phyloP scores from a whole-genome alignment of 1,140 invertebrate species.

The Aphidius gifuensis region DNA sequence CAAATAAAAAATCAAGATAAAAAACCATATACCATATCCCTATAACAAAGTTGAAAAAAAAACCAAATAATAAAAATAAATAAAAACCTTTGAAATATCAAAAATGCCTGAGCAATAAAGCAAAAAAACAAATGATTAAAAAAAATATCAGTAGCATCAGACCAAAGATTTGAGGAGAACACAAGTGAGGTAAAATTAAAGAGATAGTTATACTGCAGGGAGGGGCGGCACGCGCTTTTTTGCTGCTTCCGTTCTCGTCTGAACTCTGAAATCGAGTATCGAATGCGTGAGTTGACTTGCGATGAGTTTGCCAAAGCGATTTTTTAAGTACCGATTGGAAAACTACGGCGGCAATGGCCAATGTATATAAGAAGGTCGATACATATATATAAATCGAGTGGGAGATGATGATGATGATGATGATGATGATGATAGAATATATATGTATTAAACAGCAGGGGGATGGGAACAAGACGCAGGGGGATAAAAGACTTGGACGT shows the following conservation, averaged over 20 bases:
- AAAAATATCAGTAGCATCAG: background rate
- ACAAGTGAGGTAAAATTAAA: background rate
- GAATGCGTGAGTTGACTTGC: constrained; percentile 22
- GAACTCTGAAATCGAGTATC: constrained; percentile 4
- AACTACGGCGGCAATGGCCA: constrained; percentile 22
- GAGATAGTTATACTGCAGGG: background rate
- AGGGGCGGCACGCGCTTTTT: constrained; percentile 21
- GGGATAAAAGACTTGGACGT: constrained; percentile 14
- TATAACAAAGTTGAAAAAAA: too few relatives aligned
- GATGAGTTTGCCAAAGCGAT: constrained; percentile 14
- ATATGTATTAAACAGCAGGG: background rate
- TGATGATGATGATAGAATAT: background rate
- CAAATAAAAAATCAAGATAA: too few relatives aligned
- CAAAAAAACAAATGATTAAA: constrained; percentile 1
- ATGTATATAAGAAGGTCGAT: background rate
- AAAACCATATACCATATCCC: too few relatives aligned
- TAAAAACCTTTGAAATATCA: background rate
- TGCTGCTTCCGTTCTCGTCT: constrained; percentile 24
- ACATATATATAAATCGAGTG: background rate
- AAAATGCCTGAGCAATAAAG: background rate
- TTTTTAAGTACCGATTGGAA: constrained; percentile 35
- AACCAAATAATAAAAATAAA: background rate
- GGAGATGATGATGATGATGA: background rate
- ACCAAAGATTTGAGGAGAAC: background rate
- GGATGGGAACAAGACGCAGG: constrained; percentile 18